Percentiles rank a stretch among this genome's conserved stretches.
phyloP scores from a whole-genome alignment of 2,113 vertebrate genomes.

The Morone saxatilis region DNA sequence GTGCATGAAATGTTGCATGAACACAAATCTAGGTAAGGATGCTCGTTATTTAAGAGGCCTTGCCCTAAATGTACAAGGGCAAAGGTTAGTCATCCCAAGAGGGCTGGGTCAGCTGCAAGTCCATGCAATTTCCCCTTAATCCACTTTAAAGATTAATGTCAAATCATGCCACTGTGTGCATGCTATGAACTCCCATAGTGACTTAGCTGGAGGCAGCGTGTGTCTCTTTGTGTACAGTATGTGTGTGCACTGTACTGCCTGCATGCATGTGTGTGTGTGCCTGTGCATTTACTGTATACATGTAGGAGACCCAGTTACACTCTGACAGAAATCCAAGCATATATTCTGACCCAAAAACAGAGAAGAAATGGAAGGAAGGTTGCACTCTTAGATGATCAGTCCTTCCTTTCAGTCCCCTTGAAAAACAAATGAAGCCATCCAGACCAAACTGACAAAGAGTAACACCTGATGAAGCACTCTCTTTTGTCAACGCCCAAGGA shows the following conservation, averaged over 20 bases:
- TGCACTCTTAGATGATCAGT: not conserved
- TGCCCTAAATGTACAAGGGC: constrained; percentile 32
- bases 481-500: not conserved
- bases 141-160: constrained; percentile 78
- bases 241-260: constrained; percentile 2
- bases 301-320: not conserved
- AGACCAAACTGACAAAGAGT: constrained; percentile 2
- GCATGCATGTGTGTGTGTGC: not conserved
- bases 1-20: constrained; percentile 44
- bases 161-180: constrained; percentile 59
- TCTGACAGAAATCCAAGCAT: constrained; percentile 22
- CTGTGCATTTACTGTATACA: constrained; percentile 25
- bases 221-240: not conserved
- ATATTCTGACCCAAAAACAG: constrained; percentile 16
- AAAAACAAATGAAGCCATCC: constrained; percentile 58
- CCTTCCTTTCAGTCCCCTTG: constrained; percentile 7
- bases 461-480: constrained; percentile 36
- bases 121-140: constrained; percentile 62
- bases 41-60: constrained; percentile 52
- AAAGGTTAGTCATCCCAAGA: constrained; percentile 46
- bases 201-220: constrained; percentile 36
- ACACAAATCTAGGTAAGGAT: constrained; percentile 53
- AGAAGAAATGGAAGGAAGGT: constrained; percentile 4
- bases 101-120: constrained; percentile 56
- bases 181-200: constrained; percentile 58